Evolutionary conservation across 2,113 vertebrate genomes (phyloP).

Genomic region (Syrrhaptes paradoxus): DNA sequence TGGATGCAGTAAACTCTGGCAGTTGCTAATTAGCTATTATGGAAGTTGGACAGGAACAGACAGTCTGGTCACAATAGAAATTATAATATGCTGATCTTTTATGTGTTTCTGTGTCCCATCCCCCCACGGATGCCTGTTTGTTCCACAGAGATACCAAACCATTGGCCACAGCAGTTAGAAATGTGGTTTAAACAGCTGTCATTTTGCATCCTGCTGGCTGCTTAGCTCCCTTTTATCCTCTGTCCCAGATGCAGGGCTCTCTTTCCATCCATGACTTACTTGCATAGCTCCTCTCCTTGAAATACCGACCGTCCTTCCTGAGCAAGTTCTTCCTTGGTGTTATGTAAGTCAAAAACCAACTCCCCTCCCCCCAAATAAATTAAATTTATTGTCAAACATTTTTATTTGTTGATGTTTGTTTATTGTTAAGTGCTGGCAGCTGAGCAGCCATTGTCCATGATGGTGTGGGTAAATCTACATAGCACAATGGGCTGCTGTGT

Average conservation of each 20-base stretch:
- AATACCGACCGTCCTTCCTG: not conserved
- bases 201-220: conserved; percentile 32
- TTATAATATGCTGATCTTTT: not conserved
- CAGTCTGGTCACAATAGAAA: conserved; percentile 9
- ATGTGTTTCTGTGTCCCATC: not conserved
- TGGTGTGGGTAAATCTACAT: not conserved
- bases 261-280: not conserved
- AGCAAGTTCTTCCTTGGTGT: not conserved
- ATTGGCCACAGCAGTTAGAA: not conserved
- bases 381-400: not conserved
- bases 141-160: conserved; percentile 22
- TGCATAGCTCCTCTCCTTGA: not conserved
- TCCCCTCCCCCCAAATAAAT: not conserved
- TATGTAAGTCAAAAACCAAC: not conserved
- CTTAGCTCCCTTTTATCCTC: conserved; percentile 22
- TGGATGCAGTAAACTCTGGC: not conserved
- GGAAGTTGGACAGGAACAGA: not conserved
- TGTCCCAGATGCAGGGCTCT: not conserved
- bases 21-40: not conserved
- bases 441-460: conserved; percentile 18
- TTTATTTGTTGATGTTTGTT: not conserved
- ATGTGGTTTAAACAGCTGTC: conserved; percentile 38
- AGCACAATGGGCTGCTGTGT: not conserved
- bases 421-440: conserved; percentile 20
- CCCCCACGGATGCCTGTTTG: not conserved